A percentile compares a stretch with the other conserved stretches of the same genome.
phyloP scores from a whole-genome alignment of 2,113 vertebrate genomes.

The Python bivittatus region DNA sequence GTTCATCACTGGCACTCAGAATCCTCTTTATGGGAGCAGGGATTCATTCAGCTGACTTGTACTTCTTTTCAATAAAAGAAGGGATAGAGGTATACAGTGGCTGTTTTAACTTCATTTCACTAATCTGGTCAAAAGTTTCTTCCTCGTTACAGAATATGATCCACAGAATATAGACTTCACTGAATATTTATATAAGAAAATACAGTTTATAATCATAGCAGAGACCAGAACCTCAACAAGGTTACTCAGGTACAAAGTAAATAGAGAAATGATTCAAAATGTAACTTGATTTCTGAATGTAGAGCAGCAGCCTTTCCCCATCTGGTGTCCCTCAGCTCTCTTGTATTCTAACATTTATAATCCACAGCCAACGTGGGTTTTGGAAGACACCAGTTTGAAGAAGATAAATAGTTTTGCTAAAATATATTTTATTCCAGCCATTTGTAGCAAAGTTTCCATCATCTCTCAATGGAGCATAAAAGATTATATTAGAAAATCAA shows the following conservation, averaged over 20 bases:
- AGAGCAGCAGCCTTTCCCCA: not conserved
- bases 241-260: slow-evolving; percentile 4
- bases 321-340: not conserved
- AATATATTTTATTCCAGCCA: not conserved
- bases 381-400: not conserved
- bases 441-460: not conserved
- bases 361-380: not conserved
- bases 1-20: not conserved
- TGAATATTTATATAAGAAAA: not conserved
- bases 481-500: not conserved
- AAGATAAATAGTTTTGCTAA: not conserved
- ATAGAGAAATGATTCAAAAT: slow-evolving; percentile 7
- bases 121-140: not conserved
- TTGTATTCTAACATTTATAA: not conserved
- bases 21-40: not conserved
- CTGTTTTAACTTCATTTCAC: not conserved
- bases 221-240: not conserved
- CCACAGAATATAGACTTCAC: not conserved
- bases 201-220: not conserved
- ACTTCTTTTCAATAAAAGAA: not conserved
- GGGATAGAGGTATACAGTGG: not conserved
- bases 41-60: not conserved
- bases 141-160: not conserved
- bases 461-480: not conserved
- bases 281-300: not conserved